A percentile compares a stretch with the other conserved stretches of the same genome.
Conservation (phyloP, 2,113 vertebrate genomes). For the Camelus bactrianus region DNA sequence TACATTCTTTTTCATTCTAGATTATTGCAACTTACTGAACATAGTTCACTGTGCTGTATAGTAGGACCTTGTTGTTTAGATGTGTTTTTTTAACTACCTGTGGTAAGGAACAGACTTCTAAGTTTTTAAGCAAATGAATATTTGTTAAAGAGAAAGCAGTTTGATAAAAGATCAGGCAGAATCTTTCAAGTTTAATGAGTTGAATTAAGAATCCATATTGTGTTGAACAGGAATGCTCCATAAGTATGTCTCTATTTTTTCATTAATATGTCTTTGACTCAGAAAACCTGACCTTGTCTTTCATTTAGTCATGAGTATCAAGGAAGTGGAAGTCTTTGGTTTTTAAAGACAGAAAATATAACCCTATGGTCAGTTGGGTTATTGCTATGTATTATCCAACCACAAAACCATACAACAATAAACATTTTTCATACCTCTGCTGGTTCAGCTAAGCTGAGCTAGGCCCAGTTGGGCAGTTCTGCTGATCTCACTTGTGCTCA, state of each 20-base stretch:
- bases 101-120: neutral
- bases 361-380: neutral
- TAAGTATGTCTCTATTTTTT: neutral
- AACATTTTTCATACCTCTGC: neutral
- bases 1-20: no score
- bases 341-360: constrained; percentile 44
- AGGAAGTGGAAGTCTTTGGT: neutral
- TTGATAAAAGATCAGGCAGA: neutral
- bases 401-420: constrained; percentile 8
- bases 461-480: neutral
- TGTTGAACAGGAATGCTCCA: neutral
- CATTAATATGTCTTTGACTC: neutral
- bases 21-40: no score
- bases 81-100: neutral
- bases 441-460: neutral
- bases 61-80: no score
- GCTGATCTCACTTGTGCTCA: neutral
- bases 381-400: constrained; percentile 9
- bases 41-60: no score
- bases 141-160: constrained; percentile 47
- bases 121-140: constrained; percentile 41
- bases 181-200: neutral
- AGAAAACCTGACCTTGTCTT: constrained; percentile 32
- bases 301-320: neutral
- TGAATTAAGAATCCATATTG: constrained; percentile 45